phyloP scores from a whole-genome alignment of 2,888 invertebrate genomes.

The Malthinus flaveolus region DNA sequence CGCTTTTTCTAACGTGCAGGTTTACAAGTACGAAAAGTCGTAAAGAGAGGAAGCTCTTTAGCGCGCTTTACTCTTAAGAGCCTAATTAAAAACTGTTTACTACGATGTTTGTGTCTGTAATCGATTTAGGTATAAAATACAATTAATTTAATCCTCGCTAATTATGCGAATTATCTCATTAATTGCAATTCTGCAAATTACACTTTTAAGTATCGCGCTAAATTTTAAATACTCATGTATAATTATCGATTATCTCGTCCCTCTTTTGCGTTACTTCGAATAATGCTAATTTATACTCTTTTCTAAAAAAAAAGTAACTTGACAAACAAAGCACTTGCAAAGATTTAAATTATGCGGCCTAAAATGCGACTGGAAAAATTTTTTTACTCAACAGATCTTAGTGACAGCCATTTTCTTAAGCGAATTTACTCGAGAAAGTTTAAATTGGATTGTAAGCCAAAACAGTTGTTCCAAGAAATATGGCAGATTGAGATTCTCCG shows the following conservation, averaged over 20 bases:
- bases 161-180: not conserved
- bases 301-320: not conserved
- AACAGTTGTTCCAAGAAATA: constrained; percentile 5
- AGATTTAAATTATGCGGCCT: not conserved
- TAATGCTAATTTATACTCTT: constrained; percentile 1
- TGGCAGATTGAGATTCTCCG: not conserved
- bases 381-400: not conserved
- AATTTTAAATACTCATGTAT: not conserved
- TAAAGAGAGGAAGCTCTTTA: too few species aligned
- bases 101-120: too few species aligned
- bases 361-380: not conserved
- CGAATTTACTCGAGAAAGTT: constrained; percentile 2
- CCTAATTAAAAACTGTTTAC: too few species aligned
- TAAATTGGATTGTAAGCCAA: constrained; percentile 5
- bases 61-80: too few species aligned
- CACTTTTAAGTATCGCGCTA: not conserved
- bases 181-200: constrained; percentile 3
- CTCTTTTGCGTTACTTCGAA: not conserved
- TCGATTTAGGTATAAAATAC: too few species aligned
- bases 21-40: too few species aligned
- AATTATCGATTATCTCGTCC: not conserved
- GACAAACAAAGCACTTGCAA: not conserved
- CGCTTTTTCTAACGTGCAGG: too few species aligned
- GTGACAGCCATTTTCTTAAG: constrained; percentile 6
- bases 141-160: not conserved